phyloP scores from a whole-genome alignment of 2,888 invertebrate genomes.

The Glaucopsyche alexis region DNA sequence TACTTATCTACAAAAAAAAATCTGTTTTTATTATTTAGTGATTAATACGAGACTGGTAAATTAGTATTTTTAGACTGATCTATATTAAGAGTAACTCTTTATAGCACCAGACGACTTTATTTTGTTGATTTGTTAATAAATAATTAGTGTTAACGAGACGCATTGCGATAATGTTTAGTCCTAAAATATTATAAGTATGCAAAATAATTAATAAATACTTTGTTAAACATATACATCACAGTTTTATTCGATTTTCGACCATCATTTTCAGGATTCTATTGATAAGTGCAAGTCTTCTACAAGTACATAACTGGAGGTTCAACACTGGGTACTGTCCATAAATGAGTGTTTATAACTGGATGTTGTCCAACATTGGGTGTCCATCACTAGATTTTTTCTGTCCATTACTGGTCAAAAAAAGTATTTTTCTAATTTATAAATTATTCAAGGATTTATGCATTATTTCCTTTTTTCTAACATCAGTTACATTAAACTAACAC shows the following conservation, averaged over 20 bases:
- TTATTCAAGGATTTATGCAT: not conserved
- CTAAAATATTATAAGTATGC: no score
- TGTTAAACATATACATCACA: slow-evolving; percentile 3
- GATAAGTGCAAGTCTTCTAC: not conserved
- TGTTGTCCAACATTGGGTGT: not conserved
- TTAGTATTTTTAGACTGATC: not conserved
- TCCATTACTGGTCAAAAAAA: no score
- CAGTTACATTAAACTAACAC: not conserved
- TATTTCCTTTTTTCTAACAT: not conserved
- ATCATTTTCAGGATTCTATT: not conserved
- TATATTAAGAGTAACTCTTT: no score
- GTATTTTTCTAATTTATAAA: not conserved
- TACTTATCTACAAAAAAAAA: not conserved
- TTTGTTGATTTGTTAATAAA: no score
- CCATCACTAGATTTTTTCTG: not conserved
- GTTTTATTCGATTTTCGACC: not conserved
- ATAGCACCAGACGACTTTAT: no score
- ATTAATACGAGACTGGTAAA: not conserved
- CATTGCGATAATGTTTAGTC: no score
- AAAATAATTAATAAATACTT: no score
- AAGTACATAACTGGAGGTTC: no score
- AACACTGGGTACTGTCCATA: not conserved
- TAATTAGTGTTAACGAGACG: no score
- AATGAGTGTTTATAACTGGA: not conserved
- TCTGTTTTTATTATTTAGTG: not conserved